These are phyloP conservation scores for Drosophila ficusphila DNA, from an alignment of 1,140 invertebrate genomes.

Conservation along the genomic window DNA sequence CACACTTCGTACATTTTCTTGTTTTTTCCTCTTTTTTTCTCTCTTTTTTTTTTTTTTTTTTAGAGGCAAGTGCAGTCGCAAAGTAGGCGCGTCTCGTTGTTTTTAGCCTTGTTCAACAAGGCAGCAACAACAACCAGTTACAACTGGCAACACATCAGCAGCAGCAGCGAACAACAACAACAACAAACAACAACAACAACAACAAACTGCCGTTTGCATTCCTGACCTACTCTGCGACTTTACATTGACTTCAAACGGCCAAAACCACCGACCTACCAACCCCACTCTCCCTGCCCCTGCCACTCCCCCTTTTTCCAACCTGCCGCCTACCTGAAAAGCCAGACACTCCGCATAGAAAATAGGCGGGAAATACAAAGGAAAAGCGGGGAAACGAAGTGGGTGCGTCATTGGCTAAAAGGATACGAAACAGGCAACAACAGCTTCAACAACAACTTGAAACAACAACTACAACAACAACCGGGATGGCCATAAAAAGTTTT, in stretches of 20 bases:
- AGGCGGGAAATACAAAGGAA: conserved; percentile 38
- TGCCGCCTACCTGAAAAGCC: conserved; percentile 30
- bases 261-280: too few relatives aligned
- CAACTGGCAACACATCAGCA: conserved; percentile 13
- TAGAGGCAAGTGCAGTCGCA: conserved; percentile 59
- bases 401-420: conserved; percentile 64
- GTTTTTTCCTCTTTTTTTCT: too few relatives aligned
- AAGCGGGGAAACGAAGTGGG: conserved; percentile 14
- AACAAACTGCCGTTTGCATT: conserved; percentile 67
- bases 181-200: conserved; percentile 22
- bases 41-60: not conserved
- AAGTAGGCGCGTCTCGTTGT: conserved; percentile 67
- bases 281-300: too few relatives aligned
- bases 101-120: conserved; percentile 68
- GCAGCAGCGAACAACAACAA: conserved; percentile 23
- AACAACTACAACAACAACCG: conserved; percentile 29
- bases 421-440: conserved; percentile 47
- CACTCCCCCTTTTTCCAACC: conserved; percentile 13
- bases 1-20: too few relatives aligned
- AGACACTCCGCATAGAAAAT: conserved; percentile 45
- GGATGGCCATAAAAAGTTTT: conserved; percentile 48
- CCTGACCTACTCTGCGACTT: conserved; percentile 76
- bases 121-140: conserved; percentile 31
- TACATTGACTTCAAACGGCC: conserved; percentile 53
- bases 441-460: conserved; percentile 30